Base-by-base conservation (phyloP, 2,797 vertebrate species). In the Gymnopithys bicolor region DNA sequence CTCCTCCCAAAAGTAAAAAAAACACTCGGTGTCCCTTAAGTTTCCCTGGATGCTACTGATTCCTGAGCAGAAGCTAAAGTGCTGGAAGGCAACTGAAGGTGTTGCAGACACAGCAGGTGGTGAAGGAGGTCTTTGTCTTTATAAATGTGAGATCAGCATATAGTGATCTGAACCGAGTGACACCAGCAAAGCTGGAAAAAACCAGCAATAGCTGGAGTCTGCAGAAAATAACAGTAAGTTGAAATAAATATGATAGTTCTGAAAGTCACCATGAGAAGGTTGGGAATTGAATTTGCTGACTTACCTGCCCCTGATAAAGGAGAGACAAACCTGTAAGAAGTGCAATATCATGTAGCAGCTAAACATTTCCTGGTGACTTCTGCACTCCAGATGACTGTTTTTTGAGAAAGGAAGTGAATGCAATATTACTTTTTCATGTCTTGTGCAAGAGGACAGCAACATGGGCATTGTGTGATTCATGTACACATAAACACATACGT, bases 401-500 rank as follows among this genome's bases (percentile, higher is more conserved):
- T 68, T 55, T 52, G 70, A 68, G 43, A 63, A 68, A 52, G 70
- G 46, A 67, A 76, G 11, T 68, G 15, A 68, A 59, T 41, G 69
- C 74, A 89, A 43, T 59, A 64, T 30, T 59, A n/a, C n/a, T 73
- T 81, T 92, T 60, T 35, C 30, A 27, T 56, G 21, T 48, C 60
- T 69, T 81, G 41, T 48, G 55, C 64, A 87, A 86, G 51, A 83
- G 7, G 41, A 37, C 28, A 71, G 53, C 23, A 46, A 55, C 2
- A 2, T 28, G 45, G n/a, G 23, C 24, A 16, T 52, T 56, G 7
- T 23, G 64, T 60, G 30, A 14, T 19, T 39, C 11, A 37, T 2
- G 1, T 27, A 14, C 19, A 14, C 1, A 1, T 27, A 17, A 11
- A 45, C 53, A 56, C 13, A 2, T 9, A 37, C 13, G 13, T 12